Percentiles rank a stretch among this genome's conserved stretches.
These are phyloP conservation scores for Holacanthella duospinosa DNA, from an alignment of 2,888 invertebrate species.

Conservation along the genomic window DNA sequence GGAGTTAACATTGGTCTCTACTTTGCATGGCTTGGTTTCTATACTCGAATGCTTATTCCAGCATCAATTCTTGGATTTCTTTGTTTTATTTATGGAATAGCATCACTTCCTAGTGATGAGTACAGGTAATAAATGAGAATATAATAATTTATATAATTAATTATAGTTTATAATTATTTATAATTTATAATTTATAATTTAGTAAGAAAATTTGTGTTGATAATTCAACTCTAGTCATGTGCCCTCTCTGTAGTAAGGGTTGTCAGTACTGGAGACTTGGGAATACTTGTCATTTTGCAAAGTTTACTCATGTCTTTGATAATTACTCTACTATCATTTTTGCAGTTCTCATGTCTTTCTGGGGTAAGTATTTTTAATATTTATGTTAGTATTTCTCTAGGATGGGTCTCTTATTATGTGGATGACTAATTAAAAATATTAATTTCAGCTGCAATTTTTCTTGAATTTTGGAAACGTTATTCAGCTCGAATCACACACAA, in stretches of 20 bases:
- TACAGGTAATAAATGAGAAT: conserved; percentile 51
- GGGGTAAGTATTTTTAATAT: conserved; percentile 53
- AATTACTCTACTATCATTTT: conserved; percentile 91
- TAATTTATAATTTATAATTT: conserved; percentile 23
- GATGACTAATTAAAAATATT: neutral
- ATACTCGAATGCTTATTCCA: conserved; percentile 80
- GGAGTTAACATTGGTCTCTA: conserved; percentile 81
- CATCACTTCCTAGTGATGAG: conserved; percentile 52
- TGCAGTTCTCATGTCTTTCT: conserved; percentile 89
- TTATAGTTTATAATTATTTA: too few relatives aligned
- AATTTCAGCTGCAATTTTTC: conserved; percentile 69
- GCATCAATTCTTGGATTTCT: conserved; percentile 69
- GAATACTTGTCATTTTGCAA: conserved; percentile 73
- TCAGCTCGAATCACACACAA: conserved; percentile 90
- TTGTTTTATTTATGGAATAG: conserved; percentile 67
- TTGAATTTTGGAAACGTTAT: conserved; percentile 93
- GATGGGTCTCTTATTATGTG: neutral
- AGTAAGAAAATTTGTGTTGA: conserved; percentile 63
- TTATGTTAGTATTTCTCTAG: neutral
- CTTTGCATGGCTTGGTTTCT: conserved; percentile 90
- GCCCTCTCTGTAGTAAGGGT: conserved; percentile 76
- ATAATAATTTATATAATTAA: neutral
- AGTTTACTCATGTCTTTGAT: conserved; percentile 82
- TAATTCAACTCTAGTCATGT: conserved; percentile 63
- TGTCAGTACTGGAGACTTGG: conserved; percentile 77